A percentile compares a stretch with the other conserved stretches of the same genome.
Evolutionary conservation across 2,888 invertebrate species (phyloP).

Genomic region (Ennomos fuscantarius): DNA sequence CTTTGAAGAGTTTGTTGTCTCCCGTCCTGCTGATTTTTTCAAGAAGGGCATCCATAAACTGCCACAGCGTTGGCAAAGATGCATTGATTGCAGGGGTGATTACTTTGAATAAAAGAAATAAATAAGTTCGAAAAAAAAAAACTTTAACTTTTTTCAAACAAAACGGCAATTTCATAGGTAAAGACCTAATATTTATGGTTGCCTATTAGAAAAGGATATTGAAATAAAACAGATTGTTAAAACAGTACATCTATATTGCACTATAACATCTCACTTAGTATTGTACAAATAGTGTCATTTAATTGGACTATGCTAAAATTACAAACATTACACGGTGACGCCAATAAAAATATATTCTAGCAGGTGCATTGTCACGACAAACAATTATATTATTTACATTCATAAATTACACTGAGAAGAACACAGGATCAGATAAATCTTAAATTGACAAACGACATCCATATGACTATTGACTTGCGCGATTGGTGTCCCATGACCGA

Average conservation of each 20-base stretch:
- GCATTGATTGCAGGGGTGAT: no score
- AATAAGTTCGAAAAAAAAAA: no score
- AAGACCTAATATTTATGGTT: no score
- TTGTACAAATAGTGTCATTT: conserved; percentile 76
- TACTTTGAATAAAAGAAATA: no score
- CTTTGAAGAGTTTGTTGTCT: no score
- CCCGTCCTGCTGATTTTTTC: no score
- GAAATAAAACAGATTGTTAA: conserved; percentile 57
- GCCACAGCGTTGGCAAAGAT: no score
- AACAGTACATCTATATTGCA: conserved; percentile 85
- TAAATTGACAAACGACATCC: conserved; percentile 25
- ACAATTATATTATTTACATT: conserved; percentile 43
- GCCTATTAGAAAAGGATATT: no score
- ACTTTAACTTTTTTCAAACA: no score
- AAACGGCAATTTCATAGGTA: no score
- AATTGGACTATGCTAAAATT: conserved; percentile 51
- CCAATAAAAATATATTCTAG: conserved; percentile 57
- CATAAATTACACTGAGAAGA: conserved; percentile 26
- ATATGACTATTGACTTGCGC: conserved; percentile 21
- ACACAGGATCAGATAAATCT: conserved; percentile 23
- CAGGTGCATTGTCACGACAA: conserved; percentile 52
- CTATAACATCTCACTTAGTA: conserved; percentile 83
- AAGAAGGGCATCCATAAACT: no score
- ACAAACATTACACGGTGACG: conserved; percentile 58
- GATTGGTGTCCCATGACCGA: conserved; percentile 15